Base-by-base conservation (phyloP, 1,140 invertebrate genomes). In the Philaenus spumarius region DNA sequence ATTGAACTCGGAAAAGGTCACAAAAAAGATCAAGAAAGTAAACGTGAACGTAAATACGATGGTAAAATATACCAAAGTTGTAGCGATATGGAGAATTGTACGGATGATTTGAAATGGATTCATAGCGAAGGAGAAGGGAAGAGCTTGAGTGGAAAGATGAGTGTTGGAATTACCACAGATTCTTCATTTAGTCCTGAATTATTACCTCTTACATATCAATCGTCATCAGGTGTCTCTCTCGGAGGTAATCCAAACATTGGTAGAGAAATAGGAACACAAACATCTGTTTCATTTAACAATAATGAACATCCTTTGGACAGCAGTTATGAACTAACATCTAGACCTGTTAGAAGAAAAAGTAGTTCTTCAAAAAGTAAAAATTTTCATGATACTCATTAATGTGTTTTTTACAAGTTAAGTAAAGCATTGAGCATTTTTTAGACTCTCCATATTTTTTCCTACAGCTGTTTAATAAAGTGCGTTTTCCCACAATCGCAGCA, bases 1-100 rank as follows among this genome's bases (percentile, higher is more conserved):
- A 19, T 2, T 7, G 50, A 53, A 19, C 35, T 22, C 17, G 37
- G 23, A 17, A 39, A 5, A 12, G 30, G 3, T 14, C 15, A 34
- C 23, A 37, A 53, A n/a, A 30, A 30, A 9, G 26, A 30, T 9
- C 26, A 9, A 30, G 35, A 37, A 22, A 11, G 6, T 5, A 53
- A 20, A 53, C 35, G 50, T 37, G 50, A 53, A 39, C 9, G 26
- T 30, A 37, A 53, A 20, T 4, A 15, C 15, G 20, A 19, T 15
- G 26, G 26, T 30, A 30, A 30, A 30, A 9, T 30, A 9, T 53
- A 53, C 37, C 50, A 30, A 2, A 53, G 50, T 53, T 53, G 50
- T 20, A 53, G 50, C 37, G 50, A 53, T 26, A 37, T 53, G 35
- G 50, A 53, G 19, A 53, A 53, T 26, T 53, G 50, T 22, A 53